phyloP scores from a whole-genome alignment of 2,113 vertebrate species.

The Lanius ludovicianus region DNA sequence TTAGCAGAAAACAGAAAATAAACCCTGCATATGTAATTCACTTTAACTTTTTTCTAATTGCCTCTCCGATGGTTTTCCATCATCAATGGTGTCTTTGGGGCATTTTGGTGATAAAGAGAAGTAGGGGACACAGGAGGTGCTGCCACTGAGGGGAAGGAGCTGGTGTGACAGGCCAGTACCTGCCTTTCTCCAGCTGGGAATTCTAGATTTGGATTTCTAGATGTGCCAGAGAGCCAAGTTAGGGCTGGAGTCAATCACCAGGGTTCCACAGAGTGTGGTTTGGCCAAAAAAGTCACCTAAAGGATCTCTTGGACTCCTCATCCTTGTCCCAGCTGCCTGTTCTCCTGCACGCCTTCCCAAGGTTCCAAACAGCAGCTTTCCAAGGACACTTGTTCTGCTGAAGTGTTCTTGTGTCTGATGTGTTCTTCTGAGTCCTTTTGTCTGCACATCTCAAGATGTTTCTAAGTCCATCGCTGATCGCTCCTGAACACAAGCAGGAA shows the following conservation, averaged over 20 bases:
- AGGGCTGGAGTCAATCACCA: rapidly evolving
- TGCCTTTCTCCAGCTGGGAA: background rate
- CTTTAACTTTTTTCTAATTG: constrained; percentile 77
- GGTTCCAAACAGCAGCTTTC: background rate
- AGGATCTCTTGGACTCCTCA: background rate
- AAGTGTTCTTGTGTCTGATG: background rate
- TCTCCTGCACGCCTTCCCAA: background rate
- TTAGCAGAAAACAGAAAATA: constrained; percentile 79
- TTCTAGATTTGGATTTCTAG: background rate
- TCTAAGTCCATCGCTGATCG: background rate
- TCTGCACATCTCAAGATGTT: background rate
- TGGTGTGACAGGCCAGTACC: background rate
- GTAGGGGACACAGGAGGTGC: background rate
- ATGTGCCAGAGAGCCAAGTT: background rate
- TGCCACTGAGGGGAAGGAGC: background rate
- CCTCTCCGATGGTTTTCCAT: constrained; percentile 47
- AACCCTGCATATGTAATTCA: constrained; percentile 72
- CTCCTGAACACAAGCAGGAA: background rate
- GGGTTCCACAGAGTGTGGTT: background rate
- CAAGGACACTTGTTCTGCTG: background rate
- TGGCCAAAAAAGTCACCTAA: background rate
- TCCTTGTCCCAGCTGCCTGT: background rate
- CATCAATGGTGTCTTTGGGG: constrained; percentile 26
- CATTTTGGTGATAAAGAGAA: constrained; percentile 30
- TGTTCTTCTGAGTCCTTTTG: background rate